Base-by-base conservation (phyloP, 2,797 vertebrate species). In the Yasuhikotakia modesta region DNA sequence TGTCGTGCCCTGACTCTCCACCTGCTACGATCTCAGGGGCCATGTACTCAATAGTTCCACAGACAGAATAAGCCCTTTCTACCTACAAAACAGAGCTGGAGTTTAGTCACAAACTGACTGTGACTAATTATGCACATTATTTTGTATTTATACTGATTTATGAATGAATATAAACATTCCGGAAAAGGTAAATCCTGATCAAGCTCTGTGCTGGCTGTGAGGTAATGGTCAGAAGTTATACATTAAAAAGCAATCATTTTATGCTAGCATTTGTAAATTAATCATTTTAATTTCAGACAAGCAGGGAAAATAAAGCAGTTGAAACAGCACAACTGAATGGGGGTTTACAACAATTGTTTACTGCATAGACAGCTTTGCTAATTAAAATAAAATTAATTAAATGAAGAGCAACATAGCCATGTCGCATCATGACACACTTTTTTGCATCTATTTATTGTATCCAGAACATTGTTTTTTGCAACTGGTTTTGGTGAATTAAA, bases 21-120 rank as follows among this genome's bases (percentile, higher is more conserved):
- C 97, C 98, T 90, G 92, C 94, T 79, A 99, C 95, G 78, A 99
- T 99, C 92, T 99, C 98, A 74, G 98, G 98, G 80, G 98, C 98
- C 98, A 99, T 99, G 81, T 99, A 99, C 84, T 99, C 98, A 84
- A 99, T 96, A 19, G 98, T 99, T 74, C 98, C 98, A 84, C 98
- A 99, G 72, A 99, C 94, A 7, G 98, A 99, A 90, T 96, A 99
- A 1, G 98, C 94, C 87, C 98, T 93, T 88, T 98, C 97, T 21
- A 94, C 93, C 95, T 96, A 89, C 48, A 73, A 78, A 27, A 77
- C 5, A n/a, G 57, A 75, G 12, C n/a, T 19, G 19, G 21, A 35
- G 60, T 35, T 63, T 3, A 35, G 16, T n/a, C n/a, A n/a, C n/a
- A 63, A 63, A 35, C 16, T n/a, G 27, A n/a, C 17, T n/a, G 13